Conservation (phyloP, 2,888 invertebrate genomes). For the Agriopis aurantiaria region DNA sequence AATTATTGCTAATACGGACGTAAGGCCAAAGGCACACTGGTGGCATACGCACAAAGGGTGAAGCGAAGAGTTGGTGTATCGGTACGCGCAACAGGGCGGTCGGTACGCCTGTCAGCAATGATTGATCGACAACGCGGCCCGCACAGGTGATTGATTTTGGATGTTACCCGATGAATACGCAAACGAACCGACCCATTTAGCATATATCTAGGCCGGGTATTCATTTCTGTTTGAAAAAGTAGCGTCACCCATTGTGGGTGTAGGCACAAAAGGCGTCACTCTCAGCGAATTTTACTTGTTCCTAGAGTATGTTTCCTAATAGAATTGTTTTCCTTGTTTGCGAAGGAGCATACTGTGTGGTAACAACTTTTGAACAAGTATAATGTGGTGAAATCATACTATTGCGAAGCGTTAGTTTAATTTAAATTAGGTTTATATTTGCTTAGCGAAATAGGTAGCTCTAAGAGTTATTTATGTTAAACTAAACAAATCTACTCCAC, state of each 20-base stretch:
- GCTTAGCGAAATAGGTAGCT: slow-evolving; percentile 14
- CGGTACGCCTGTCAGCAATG: slow-evolving; percentile 53
- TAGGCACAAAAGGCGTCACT: slow-evolving; percentile 35
- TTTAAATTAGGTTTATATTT: slow-evolving; percentile 25
- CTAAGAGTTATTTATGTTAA: neutral
- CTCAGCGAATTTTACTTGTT: slow-evolving; percentile 34
- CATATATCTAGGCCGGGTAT: slow-evolving; percentile 44
- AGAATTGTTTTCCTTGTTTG: slow-evolving; percentile 33
- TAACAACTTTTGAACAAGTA: slow-evolving; percentile 28
- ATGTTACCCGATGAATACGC: slow-evolving; percentile 60
- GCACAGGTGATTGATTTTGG: slow-evolving; percentile 60
- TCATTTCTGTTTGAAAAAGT: slow-evolving; percentile 39
- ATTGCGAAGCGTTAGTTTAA: slow-evolving; percentile 17
- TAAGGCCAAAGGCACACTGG: slow-evolving; percentile 13
- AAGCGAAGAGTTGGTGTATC: slow-evolving; percentile 27
- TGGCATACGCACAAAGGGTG: slow-evolving; percentile 19
- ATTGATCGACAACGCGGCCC: slow-evolving; percentile 60
- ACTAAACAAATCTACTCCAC: slow-evolving; percentile 12
- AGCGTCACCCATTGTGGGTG: slow-evolving; percentile 31
- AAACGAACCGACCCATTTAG: slow-evolving; percentile 54
- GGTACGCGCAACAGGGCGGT: slow-evolving; percentile 47
- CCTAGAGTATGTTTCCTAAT: slow-evolving; percentile 26
- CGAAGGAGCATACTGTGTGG: slow-evolving; percentile 24
- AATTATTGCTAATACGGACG: slow-evolving; percentile 32
- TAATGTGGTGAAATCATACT: slow-evolving; percentile 14